Conservation (phyloP, 1,140 invertebrate genomes). For the Rhopalosiphum padi region DNA sequence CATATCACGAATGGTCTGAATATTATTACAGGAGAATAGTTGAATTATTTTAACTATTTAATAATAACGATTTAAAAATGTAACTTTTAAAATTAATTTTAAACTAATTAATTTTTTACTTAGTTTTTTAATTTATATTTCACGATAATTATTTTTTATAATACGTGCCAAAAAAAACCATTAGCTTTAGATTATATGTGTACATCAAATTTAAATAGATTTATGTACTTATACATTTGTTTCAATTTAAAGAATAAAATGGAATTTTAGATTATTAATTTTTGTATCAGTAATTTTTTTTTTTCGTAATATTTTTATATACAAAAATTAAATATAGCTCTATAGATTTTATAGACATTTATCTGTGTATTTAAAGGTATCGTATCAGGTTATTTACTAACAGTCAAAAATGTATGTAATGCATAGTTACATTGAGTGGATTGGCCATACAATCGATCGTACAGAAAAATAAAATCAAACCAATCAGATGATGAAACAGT, state of each 20-base stretch:
- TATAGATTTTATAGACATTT: too few species aligned
- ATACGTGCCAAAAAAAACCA: background rate
- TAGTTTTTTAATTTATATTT: background rate
- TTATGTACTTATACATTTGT: background rate
- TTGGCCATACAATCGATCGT: too few species aligned
- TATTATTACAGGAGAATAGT: background rate
- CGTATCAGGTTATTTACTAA: too few species aligned
- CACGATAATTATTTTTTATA: background rate
- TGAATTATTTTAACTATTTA: background rate
- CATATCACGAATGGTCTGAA: background rate
- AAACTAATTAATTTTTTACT: background rate
- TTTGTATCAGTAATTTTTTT: background rate
- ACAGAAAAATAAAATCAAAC: too few species aligned
- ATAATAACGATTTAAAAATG: background rate
- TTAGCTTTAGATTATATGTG: background rate
- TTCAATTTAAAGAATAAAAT: constrained; percentile 7
- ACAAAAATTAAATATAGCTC: too few species aligned
- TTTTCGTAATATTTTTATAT: background rate
- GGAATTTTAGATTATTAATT: background rate
- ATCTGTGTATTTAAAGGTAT: too few species aligned
- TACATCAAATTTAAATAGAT: background rate
- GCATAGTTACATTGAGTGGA: too few species aligned
- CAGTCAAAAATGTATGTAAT: too few species aligned
- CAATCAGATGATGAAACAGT: too few species aligned
- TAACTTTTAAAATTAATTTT: background rate